Base-by-base conservation (phyloP, 1,140 invertebrate genomes). In the Oryzaephilus surinamensis region DNA sequence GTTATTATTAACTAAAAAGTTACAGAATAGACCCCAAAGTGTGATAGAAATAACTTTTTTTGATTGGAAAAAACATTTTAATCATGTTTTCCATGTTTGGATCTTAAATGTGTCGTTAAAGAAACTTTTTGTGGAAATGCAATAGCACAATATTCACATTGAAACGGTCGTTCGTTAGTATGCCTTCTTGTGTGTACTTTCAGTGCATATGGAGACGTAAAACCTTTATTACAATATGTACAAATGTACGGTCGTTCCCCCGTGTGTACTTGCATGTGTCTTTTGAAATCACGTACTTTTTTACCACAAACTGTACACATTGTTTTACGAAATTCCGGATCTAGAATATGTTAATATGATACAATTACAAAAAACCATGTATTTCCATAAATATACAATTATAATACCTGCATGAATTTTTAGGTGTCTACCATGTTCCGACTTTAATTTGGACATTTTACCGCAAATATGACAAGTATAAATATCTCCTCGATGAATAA, bases 121-220 rank as follows among this genome's bases (percentile, higher is more conserved):
- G 54, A 55, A n/a, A 55, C 41, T 45, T 52, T 55, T 32, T 55
- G 54, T 4, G 44, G 43, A 21, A 54, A 55, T 6, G 40, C 44
- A 30, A 41, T 37, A 17, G 40, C 30, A 39, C 54, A 55, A 30
- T 43, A 43, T 36, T 50, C 32, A 39, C 51, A 55, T 20, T 35
- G 35, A 24, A 48, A 55, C 0, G 54, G 54, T 43, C 39, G 50
- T 38, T 54, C 51, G 38, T 55, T 51, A 4, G 54, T 55, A 40
- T 55, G 54, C 41, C 50, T 48, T 21, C 53, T 38, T 1, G 23
- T 51, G 27, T 55, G 53, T 6, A 52, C 32, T 42, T 55, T 55
- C 3, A 55, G 28, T 4, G 51, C 43, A 35, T 51, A 47, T 4
- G 41, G n/a, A 21, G 41, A 51, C 6, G 42, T 46, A 24, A 54